These are phyloP conservation scores for Laupala kohalensis DNA, from an alignment of 1,140 invertebrate genomes.

Conservation along the genomic window DNA sequence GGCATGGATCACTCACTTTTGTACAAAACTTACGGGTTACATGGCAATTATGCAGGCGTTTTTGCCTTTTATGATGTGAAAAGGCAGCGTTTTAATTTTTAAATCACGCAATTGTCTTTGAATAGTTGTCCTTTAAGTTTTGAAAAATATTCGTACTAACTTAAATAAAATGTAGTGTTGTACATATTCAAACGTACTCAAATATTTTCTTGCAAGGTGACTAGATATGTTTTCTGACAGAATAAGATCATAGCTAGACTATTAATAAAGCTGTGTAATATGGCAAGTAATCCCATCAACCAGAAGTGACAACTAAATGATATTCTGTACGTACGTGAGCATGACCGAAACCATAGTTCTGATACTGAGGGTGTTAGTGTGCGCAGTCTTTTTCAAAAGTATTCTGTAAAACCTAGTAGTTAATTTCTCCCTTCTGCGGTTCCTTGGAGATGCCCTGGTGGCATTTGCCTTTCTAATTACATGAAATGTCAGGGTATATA, in stretches of 20 bases:
- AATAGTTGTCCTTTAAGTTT: neutral
- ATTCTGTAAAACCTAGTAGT: neutral
- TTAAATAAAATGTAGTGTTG: neutral
- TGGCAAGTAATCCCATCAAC: neutral
- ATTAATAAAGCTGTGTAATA: neutral
- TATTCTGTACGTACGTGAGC: neutral
- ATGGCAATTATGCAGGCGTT: neutral
- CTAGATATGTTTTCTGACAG: neutral
- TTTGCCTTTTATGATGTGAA: neutral
- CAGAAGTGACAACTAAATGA: neutral
- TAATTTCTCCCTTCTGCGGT: neutral
- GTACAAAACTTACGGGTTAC: constrained; percentile 8
- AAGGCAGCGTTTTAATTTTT: neutral
- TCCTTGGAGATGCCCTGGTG: neutral
- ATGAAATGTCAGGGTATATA: neutral
- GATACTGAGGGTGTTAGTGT: neutral
- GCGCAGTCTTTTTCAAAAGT: neutral
- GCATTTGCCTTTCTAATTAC: neutral
- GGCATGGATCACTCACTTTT: neutral
- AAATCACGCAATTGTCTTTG: neutral
- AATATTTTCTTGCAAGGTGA: neutral
- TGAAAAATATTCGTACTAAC: neutral
- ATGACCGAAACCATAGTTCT: neutral
- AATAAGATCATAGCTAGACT: neutral
- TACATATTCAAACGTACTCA: neutral